Evolutionary conservation across 2,113 vertebrate species (phyloP).

Genomic region (Trematocara macrostoma): DNA sequence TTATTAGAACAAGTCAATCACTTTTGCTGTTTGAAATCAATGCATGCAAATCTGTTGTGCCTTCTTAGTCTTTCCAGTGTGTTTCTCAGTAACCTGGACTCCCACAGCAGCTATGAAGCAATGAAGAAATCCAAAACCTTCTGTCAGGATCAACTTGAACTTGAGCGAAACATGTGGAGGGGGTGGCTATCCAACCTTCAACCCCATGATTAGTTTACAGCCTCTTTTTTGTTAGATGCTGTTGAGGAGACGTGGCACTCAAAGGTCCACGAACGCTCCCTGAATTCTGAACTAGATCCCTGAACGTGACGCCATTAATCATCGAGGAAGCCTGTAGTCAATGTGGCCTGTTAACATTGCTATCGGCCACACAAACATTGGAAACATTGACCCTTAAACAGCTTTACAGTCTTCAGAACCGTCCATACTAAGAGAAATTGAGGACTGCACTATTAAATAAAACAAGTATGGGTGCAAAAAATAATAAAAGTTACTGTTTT

Average conservation of each 20-base stretch:
- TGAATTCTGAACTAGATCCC: neutral
- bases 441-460: neutral
- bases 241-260: neutral
- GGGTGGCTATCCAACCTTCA: fast-evolving
- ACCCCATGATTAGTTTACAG: neutral
- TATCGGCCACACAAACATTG: neutral
- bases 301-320: fast-evolving
- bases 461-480: neutral
- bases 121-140: neutral
- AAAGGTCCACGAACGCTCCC: neutral
- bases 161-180: neutral
- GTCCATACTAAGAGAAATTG: fast-evolving
- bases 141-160: fast-evolving
- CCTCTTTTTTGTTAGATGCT: neutral
- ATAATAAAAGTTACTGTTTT: neutral
- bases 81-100: neutral
- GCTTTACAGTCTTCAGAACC: fast-evolving
- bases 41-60: neutral
- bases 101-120: neutral
- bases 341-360: fast-evolving
- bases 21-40: neutral
- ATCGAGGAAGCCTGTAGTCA: neutral
- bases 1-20: neutral
- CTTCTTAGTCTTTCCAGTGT: neutral
- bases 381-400: neutral